Percentiles rank a stretch among this genome's conserved stretches.
Conservation (phyloP, 2,113 vertebrate species). For the Oxygymnocypris stewartii region DNA sequence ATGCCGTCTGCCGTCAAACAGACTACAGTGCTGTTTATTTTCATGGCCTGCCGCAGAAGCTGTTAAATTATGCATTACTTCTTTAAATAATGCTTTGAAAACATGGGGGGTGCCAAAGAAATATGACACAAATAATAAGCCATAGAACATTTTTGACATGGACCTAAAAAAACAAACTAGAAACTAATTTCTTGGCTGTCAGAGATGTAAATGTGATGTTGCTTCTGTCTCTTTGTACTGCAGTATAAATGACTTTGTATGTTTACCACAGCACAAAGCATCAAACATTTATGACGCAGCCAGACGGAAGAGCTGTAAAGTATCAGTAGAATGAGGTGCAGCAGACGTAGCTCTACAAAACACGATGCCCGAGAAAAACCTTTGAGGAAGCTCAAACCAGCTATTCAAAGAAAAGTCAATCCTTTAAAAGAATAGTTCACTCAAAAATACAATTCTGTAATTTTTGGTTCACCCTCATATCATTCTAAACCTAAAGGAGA, state of each 20-base stretch:
- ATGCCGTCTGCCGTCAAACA: not conserved
- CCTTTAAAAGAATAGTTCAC: constrained; percentile 20
- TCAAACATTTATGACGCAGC: constrained; percentile 61
- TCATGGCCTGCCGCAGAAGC: constrained; percentile 6
- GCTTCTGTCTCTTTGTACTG: constrained; percentile 6
- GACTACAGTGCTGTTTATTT: constrained; percentile 10
- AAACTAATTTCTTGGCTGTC: constrained; percentile 32
- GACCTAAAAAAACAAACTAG: not conserved
- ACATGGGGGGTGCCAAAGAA: not conserved
- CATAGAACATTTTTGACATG: constrained; percentile 14
- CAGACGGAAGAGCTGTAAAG: constrained; percentile 46
- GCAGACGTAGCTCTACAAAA: constrained; percentile 34
- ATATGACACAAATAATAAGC: not conserved
- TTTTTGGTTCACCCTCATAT: not conserved
- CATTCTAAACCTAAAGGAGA: not conserved
- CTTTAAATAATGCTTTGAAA: constrained; percentile 31
- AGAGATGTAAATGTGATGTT: constrained; percentile 38
- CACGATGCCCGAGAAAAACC: constrained; percentile 7
- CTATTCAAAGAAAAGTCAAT: constrained; percentile 28
- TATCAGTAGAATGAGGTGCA: constrained; percentile 28
- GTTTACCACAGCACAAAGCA: constrained; percentile 52
- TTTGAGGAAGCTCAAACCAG: constrained; percentile 27
- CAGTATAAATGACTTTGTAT: constrained; percentile 57
- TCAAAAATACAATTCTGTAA: not conserved
- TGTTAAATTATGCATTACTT: constrained; percentile 40